A percentile compares a stretch with the other conserved stretches of the same genome.
Conservation (phyloP, 2,888 invertebrate species). For the Mesorhabditis sp. region DNA sequence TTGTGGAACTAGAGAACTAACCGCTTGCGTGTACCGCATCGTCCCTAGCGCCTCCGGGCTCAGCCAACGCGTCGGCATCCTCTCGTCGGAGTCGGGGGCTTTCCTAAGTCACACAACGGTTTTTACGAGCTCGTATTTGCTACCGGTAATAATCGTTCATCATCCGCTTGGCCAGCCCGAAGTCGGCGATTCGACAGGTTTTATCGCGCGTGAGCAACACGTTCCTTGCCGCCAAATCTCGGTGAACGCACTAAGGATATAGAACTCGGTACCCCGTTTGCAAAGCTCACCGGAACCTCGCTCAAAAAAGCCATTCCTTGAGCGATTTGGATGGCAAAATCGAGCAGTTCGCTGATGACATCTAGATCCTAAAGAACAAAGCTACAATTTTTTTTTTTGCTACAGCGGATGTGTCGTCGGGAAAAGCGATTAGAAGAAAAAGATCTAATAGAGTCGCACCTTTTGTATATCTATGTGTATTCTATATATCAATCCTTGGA, state of each 20-base stretch:
- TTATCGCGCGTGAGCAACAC: conserved; percentile 88
- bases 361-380: conserved; percentile 7
- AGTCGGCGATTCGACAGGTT: conserved; percentile 92
- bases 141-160: conserved; percentile 56
- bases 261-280: neutral
- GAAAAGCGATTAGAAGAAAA: too few relatives aligned
- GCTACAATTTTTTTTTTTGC: too few relatives aligned
- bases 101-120: conserved; percentile 9
- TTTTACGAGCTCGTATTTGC: too few relatives aligned
- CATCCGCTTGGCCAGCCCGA: conserved; percentile 86
- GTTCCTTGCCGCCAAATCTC: conserved; percentile 92
- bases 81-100: conserved; percentile 66
- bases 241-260: conserved; percentile 69
- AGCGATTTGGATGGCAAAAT: conserved; percentile 91
- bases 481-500: too few relatives aligned
- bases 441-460: too few relatives aligned
- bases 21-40: conserved; percentile 73
- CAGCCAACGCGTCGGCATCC: conserved; percentile 97
- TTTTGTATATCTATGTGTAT: too few relatives aligned
- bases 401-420: too few relatives aligned
- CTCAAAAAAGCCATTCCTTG: conserved; percentile 95
- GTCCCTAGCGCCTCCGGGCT: conserved; percentile 86
- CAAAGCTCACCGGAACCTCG: conserved; percentile 74
- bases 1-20: neutral
- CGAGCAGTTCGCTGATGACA: conserved; percentile 70